These are phyloP conservation scores for Anser brachyrhynchus DNA, from an alignment of 2,113 vertebrate genomes.

Conservation along the genomic window DNA sequence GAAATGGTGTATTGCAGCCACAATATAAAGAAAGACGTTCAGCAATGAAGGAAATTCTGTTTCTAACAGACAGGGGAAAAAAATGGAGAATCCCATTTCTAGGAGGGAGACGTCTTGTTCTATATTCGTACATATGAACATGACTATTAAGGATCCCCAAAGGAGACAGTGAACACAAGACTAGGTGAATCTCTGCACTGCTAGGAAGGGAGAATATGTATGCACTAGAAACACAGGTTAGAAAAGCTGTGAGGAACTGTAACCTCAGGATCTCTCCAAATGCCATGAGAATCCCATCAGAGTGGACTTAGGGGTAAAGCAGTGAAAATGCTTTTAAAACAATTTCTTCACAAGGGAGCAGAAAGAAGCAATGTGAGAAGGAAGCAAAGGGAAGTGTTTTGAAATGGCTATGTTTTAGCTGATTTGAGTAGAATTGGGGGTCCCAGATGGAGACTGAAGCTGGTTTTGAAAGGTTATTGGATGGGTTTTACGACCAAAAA, in stretches of 20 bases:
- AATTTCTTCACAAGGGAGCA: neutral
- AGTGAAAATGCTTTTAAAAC: neutral
- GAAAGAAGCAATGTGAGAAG: neutral
- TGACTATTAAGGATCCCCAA: neutral
- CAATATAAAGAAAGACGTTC: neutral
- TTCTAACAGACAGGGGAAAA: neutral
- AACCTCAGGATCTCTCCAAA: neutral
- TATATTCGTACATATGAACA: neutral
- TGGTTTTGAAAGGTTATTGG: neutral
- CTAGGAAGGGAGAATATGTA: neutral
- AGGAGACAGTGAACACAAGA: neutral
- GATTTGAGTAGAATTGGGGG: neutral
- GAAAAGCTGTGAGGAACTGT: neutral
- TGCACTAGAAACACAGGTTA: neutral
- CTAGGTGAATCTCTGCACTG: neutral
- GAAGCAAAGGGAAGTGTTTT: neutral
- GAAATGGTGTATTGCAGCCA: constrained; percentile 10
- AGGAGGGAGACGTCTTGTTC: neutral
- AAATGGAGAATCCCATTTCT: neutral
- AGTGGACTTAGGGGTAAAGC: neutral
- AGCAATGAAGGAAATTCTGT: neutral
- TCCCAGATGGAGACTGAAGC: neutral
- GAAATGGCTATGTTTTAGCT: rapidly evolving
- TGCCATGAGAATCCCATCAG: neutral
- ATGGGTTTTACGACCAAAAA: neutral